Evolutionary conservation across 2,888 invertebrate species (phyloP).

Genomic region (Brachycybe producta): DNA sequence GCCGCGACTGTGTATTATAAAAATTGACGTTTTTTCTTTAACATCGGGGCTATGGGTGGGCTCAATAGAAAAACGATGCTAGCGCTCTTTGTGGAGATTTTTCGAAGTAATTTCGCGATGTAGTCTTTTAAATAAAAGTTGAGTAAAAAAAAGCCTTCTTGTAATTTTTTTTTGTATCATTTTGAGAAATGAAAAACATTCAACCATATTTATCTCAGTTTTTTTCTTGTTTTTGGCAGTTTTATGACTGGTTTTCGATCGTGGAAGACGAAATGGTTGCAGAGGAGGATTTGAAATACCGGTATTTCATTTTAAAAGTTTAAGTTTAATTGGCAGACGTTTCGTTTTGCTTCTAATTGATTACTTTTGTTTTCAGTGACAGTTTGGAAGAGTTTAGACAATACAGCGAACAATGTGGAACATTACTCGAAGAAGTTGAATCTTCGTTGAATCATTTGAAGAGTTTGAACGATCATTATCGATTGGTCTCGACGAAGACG

Average conservation of each 20-base stretch:
- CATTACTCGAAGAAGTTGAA: constrained; percentile 53
- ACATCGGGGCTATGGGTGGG: no score
- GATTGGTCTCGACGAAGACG: constrained; percentile 79
- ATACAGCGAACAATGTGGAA: constrained; percentile 53
- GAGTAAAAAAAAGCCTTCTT: no score
- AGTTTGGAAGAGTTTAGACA: constrained; percentile 58
- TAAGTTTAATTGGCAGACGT: not conserved
- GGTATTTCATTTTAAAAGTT: constrained; percentile 29
- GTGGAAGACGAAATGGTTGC: constrained; percentile 56
- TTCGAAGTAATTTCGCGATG: no score
- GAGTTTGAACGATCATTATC: constrained; percentile 61
- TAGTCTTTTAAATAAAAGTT: no score
- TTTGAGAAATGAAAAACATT: no score
- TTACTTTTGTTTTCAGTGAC: constrained; percentile 23
- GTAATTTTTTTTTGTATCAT: no score
- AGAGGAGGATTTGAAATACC: constrained; percentile 54
- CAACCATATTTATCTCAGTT: no score
- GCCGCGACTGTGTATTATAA: no score
- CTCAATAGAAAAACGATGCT: no score
- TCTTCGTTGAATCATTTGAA: constrained; percentile 56
- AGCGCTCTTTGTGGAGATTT: no score
- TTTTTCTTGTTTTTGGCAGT: constrained; percentile 39
- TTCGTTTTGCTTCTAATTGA: not conserved
- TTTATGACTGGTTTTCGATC: constrained; percentile 61
- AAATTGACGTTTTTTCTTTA: no score